Percentiles rank a stretch among this genome's conserved stretches.
phyloP scores from a whole-genome alignment of 2,888 invertebrate species.

The Aplocera efformata region DNA sequence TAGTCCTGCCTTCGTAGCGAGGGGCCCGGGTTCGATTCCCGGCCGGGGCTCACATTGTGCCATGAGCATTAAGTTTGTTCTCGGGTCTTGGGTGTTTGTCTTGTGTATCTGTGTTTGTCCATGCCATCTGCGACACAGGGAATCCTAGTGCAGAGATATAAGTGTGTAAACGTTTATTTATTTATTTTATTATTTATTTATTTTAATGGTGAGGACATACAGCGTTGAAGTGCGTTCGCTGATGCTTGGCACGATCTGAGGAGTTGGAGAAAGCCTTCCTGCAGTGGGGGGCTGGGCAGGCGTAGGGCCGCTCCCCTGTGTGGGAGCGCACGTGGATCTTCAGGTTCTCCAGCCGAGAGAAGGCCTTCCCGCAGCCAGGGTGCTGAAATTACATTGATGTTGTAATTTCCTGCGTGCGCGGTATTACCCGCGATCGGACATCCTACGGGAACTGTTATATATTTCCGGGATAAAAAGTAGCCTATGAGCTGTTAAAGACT shows the following conservation, averaged over 20 bases:
- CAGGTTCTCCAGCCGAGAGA: conserved; percentile 97
- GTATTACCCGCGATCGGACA: no score
- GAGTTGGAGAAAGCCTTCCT: conserved; percentile 99
- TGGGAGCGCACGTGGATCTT: conserved; percentile 98
- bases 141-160: no score
- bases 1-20: not conserved
- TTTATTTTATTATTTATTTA: no score
- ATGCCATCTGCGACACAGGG: no score
- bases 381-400: conserved; percentile 82
- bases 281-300: conserved; percentile 95
- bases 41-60: not conserved
- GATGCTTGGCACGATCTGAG: conserved; percentile 98
- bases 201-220: conserved; percentile 80
- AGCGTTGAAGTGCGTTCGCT: conserved; percentile 98
- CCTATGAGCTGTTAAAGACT: no score
- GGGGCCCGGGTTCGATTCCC: not conserved
- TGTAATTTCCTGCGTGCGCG: not conserved
- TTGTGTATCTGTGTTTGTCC: no score
- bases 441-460: no score
- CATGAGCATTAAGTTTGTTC: no score
- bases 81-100: no score
- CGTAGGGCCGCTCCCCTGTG: conserved; percentile 97
- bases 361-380: conserved; percentile 96
- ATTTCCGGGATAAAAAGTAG: no score
- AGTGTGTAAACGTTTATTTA: no score